phyloP scores from a whole-genome alignment of 1,140 invertebrate genomes.

The Listronotus oregonensis region DNA sequence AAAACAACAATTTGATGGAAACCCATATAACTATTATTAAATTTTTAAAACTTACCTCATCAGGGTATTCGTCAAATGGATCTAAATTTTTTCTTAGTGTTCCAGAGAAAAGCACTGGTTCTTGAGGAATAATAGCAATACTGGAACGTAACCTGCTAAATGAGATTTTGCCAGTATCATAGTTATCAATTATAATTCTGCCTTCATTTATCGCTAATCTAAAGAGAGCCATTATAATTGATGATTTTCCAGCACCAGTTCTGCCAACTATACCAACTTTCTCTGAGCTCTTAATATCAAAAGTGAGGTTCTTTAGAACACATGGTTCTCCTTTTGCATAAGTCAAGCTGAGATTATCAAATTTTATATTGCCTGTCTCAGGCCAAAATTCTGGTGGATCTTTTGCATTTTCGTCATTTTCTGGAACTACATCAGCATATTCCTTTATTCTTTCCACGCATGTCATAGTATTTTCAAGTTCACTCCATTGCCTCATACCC shows the following conservation, averaged over 20 bases:
- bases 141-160: conserved; percentile 69
- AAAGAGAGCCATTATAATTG: conserved; percentile 72
- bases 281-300: conserved; percentile 66
- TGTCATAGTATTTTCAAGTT: conserved; percentile 55
- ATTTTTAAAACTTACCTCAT: conserved; percentile 47
- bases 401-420: conserved; percentile 52
- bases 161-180: conserved; percentile 63
- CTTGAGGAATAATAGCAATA: conserved; percentile 84
- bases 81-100: conserved; percentile 64
- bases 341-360: conserved; percentile 67
- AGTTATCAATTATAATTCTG: conserved; percentile 35
- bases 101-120: conserved; percentile 80
- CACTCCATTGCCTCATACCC: conserved; percentile 85
- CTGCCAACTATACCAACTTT: conserved; percentile 60
- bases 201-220: conserved; percentile 57
- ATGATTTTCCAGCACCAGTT: conserved; percentile 31
- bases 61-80: conserved; percentile 60
- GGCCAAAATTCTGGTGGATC: conserved; percentile 70
- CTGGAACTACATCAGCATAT: conserved; percentile 58
- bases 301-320: conserved; percentile 70
- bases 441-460: no score
- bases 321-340: conserved; percentile 67
- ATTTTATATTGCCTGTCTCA: conserved; percentile 56
- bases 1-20: no score
- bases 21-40: no score